phyloP scores from a whole-genome alignment of 2,797 vertebrate species.

The Syndactyla subalaris region DNA sequence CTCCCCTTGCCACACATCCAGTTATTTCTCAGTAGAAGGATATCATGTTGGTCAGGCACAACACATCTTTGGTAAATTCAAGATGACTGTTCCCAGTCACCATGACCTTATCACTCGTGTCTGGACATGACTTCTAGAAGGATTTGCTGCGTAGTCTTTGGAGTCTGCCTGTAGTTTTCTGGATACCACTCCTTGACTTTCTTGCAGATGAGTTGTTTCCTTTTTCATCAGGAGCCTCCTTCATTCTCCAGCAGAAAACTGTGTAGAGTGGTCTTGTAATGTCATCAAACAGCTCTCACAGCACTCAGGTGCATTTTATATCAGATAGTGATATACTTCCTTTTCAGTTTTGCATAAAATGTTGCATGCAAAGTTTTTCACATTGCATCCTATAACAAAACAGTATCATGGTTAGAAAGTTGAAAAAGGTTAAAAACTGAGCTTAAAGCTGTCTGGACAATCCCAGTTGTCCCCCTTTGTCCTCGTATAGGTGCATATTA shows the following conservation, averaged over 20 bases:
- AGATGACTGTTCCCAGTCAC: background rate
- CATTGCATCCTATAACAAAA: background rate
- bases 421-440: background rate
- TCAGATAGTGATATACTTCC: background rate
- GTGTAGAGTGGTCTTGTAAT: background rate
- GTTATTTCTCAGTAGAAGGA: background rate
- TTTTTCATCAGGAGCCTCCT: background rate
- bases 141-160: background rate
- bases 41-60: background rate
- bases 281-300: background rate
- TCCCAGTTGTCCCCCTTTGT: background rate
- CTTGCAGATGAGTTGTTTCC: background rate
- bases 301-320: background rate
- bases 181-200: background rate
- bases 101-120: background rate
- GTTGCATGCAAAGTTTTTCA: background rate
- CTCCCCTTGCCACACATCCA: background rate
- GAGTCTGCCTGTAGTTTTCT: background rate
- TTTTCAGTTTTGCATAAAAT: background rate
- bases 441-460: background rate
- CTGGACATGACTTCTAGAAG: background rate
- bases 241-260: background rate
- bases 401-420: background rate
- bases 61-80: background rate
- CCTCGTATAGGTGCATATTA: background rate